Evolutionary conservation across 2,888 invertebrate species (phyloP).

Genomic region (Papilio elwesi): DNA sequence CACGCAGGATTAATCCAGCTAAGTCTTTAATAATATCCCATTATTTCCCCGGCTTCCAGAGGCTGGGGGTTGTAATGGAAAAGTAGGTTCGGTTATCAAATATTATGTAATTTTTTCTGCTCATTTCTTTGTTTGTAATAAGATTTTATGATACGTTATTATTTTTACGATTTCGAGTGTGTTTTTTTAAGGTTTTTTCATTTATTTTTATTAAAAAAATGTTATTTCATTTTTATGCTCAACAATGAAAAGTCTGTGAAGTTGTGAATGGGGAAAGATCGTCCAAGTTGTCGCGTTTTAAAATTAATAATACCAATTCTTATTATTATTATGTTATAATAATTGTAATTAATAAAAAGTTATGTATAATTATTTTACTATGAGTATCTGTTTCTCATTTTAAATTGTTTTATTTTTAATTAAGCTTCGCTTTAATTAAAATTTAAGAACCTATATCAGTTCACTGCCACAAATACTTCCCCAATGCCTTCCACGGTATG

Average conservation of each 20-base stretch:
- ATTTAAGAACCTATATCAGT: no score
- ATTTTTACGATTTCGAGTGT: background rate
- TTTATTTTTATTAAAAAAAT: background rate
- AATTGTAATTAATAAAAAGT: no score
- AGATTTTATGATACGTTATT: background rate
- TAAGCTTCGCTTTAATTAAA: no score
- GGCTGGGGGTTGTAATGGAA: conserved; percentile 9
- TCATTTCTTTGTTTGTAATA: background rate
- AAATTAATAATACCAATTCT: no score
- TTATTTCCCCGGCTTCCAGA: conserved; percentile 28
- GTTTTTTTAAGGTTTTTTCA: background rate
- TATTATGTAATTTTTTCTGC: conserved; percentile 17
- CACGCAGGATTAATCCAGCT: conserved; percentile 38
- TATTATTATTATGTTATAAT: no score
- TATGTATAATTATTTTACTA: no score
- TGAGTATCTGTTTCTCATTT: no score
- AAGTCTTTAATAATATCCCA: conserved; percentile 41
- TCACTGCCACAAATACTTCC: no score
- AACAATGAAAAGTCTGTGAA: background rate
- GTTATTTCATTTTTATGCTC: background rate
- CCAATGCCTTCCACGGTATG: no score
- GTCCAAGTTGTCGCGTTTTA: no score
- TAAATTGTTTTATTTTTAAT: no score
- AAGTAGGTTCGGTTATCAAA: conserved; percentile 27
- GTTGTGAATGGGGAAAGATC: no score